Evolutionary conservation across 2,797 vertebrate genomes (phyloP), one percentile per base, ranked within the genome.

Genomic region (Pelobates cultripes): DNA sequence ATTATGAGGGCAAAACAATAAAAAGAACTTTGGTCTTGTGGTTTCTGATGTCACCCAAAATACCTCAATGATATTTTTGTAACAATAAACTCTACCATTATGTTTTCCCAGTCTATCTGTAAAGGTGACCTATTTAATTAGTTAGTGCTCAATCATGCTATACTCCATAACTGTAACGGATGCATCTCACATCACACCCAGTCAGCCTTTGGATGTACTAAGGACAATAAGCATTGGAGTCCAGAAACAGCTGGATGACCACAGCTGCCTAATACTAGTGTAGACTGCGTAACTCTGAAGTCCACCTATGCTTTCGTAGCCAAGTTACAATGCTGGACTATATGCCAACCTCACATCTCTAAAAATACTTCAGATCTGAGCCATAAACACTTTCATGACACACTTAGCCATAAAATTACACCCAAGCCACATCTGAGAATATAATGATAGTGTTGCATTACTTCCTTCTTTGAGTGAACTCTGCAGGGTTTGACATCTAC

Each of bases 301-400:
- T 42, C 73, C n/a, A 79, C 55, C 53, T 83, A 44, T 41, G 63
- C 43, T 42, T 79, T 61, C 43, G n/a, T 17, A 74, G 40, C 76
- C 53, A 73, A 73, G 7, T 41, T 70, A 71, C 40, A 47, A 70
- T 12, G 45, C 64, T 69, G 61, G 14, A 40, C 47, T 64, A 43
- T 43, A 63, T 63, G 63, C 70, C 64, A 70, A 74, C 47, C 71
- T 79, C 55, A 79, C 64, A 57, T 15, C 63, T 83, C 82, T 83
- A 83, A 83, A 83, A 83, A 83, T 83, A 83, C 82, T 75, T 75
- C 72, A 64, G 44, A 44, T 55, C 76, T 79, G 66, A 75, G 71
- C 72, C 60, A 69, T 79, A 83, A 83, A 79, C 77, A 79, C 82
- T 83, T 83, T 71, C 75, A 83, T 83, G 77, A 79, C 82, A 79